Base-by-base conservation (phyloP, 2,113 vertebrate species). In the Chlorodrepanis virens region DNA sequence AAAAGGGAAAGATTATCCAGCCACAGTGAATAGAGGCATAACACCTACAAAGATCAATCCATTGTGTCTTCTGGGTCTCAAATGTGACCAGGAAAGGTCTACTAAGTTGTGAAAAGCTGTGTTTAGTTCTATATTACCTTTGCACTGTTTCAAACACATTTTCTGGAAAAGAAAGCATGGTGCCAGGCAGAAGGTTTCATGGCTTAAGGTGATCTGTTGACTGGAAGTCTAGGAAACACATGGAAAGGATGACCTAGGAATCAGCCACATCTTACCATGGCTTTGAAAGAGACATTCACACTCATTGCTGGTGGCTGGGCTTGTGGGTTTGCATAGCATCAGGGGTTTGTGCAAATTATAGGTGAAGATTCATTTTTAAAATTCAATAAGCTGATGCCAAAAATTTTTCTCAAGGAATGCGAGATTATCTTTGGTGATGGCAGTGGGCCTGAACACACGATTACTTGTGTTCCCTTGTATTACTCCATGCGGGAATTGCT, bases 151-250 rank as follows among this genome's bases (percentile, higher is more conserved):
- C 52, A 70, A 59, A 67, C 44, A 57, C 8, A 18, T 39, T 78
- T 70, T 67, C 29, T 84, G 54, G n/a, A 45, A 67, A 70, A 61
- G 24, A 47, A 33, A 33, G 12, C 49, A 20, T 45, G 13, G 4
- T 78, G 9, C 10, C 42, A 57, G 25, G 31, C 22, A 84, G 10
- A 67, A 45, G 4, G 3, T 82, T 35, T 74, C 57, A 50, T 39
- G 47, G 9, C 24, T 84, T 37, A 40, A 60, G 11, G 22, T 57
- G 28, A 10, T 14, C 4, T 74, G 24, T 53, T 84, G 49, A 37
- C 28, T 50, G 35, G 17, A 71, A 71, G 5, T 25, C 37, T 57
- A 0, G 0, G n/a, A 25, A 72, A 49, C 19, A 27, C 11, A 9
- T 27, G 52, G 31, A 65, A 74, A 47, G 23, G n/a, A 33, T 60